phyloP scores from a whole-genome alignment of 2,888 invertebrate genomes.

The Conchocele bisecta region DNA sequence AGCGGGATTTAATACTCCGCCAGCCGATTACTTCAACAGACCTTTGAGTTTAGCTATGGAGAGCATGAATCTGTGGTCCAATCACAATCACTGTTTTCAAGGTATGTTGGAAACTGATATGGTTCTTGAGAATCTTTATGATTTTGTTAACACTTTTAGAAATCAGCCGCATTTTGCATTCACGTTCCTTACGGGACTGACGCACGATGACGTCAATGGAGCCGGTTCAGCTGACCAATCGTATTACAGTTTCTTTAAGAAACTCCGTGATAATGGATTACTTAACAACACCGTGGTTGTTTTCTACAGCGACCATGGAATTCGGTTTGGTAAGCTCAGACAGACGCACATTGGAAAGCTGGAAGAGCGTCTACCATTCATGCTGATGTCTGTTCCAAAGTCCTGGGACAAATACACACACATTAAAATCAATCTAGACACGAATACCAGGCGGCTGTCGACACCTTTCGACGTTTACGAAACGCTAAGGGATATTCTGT shows the following conservation, averaged over 20 bases:
- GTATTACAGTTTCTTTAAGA: conserved; percentile 86
- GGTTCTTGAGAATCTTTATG: conserved; percentile 85
- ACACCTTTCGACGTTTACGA: conserved; percentile 93
- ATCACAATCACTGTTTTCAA: conserved; percentile 86
- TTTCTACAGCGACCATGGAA: conserved; percentile 93
- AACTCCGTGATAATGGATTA: conserved; percentile 75
- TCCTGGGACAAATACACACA: conserved; percentile 89
- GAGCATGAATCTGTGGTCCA: conserved; percentile 71
- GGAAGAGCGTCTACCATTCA: conserved; percentile 93
- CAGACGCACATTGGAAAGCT: conserved; percentile 89
- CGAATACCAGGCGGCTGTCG: conserved; percentile 87
- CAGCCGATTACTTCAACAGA: conserved; percentile 93
- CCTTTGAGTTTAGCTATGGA: conserved; percentile 88
- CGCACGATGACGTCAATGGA: conserved; percentile 92
- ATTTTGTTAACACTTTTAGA: conserved; percentile 86
- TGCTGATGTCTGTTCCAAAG: conserved; percentile 89
- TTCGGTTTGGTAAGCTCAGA: conserved; percentile 92
- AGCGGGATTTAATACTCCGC: conserved; percentile 88
- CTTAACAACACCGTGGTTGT: conserved; percentile 71
- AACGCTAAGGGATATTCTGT: conserved; percentile 88
- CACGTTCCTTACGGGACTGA: conserved; percentile 92
- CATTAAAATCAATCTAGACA: conserved; percentile 87
- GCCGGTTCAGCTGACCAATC: conserved; percentile 89
- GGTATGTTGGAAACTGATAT: conserved; percentile 87
- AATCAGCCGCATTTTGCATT: conserved; percentile 89